These are phyloP conservation scores for Collichthys lucidus DNA, from an alignment of 2,113 vertebrate species.

Conservation along the genomic window DNA sequence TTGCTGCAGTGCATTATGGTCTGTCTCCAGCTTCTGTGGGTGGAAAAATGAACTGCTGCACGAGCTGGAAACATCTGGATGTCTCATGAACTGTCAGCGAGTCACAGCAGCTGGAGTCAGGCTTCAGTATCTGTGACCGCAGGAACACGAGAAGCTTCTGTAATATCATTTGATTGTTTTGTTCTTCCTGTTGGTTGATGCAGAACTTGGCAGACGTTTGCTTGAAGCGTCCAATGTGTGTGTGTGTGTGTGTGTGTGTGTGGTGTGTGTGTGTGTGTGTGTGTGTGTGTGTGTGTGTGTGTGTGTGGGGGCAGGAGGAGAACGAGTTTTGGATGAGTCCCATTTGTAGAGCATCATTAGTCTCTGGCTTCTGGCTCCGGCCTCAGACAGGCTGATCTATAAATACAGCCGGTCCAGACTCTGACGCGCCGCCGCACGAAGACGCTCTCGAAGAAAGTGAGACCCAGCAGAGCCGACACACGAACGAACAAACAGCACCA, in stretches of 20 bases:
- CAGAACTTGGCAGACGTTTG: conserved; percentile 20
- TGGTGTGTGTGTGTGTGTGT: conserved; percentile 32
- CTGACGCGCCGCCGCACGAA: conserved; percentile 21
- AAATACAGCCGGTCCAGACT: conserved; percentile 53
- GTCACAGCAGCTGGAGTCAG: too few relatives aligned
- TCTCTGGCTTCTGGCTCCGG: conserved; percentile 50
- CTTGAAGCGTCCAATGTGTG: conserved; percentile 24
- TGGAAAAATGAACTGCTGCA: not conserved
- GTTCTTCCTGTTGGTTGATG: not conserved
- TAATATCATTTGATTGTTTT: not conserved
- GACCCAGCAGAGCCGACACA: conserved; percentile 21
- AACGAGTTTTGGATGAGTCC: conserved; percentile 71
- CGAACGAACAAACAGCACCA: conserved; percentile 3
- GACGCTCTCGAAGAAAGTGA: not conserved
- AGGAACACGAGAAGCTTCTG: not conserved
- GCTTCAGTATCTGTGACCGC: too few relatives aligned
- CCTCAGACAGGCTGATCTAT: conserved; percentile 65
- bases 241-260: too few relatives aligned
- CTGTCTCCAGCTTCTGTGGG: not conserved
- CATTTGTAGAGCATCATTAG: conserved; percentile 74
- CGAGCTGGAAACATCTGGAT: not conserved
- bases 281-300: conserved; percentile 16
- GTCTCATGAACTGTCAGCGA: not conserved
- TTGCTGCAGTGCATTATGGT: not conserved
- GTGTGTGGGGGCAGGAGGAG: conserved; percentile 34